Conservation (phyloP, 2,888 invertebrate genomes). For the Gymnosoma rotundatum region DNA sequence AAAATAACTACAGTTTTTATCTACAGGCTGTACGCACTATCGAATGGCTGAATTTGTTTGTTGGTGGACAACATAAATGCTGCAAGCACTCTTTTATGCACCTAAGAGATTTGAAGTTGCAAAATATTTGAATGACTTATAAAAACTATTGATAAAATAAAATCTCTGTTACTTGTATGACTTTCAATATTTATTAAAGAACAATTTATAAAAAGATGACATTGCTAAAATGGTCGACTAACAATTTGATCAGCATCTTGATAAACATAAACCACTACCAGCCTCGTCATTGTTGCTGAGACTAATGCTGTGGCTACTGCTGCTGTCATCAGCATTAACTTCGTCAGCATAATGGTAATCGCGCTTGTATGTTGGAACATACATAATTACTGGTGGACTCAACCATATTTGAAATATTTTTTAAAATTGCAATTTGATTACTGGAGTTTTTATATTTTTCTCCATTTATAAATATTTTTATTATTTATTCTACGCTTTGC, state of each 20-base stretch:
- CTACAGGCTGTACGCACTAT: constrained; percentile 50
- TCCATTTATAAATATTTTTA: not conserved
- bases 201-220: constrained; percentile 61
- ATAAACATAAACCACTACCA: constrained; percentile 25
- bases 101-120: constrained; percentile 32
- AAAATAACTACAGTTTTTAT: constrained; percentile 60
- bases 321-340: constrained; percentile 32
- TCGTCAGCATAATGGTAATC: not conserved
- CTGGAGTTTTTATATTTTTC: constrained; percentile 32
- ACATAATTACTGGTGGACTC: constrained; percentile 64
- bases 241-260: constrained; percentile 31
- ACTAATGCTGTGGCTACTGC: not conserved
- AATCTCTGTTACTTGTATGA: constrained; percentile 3
- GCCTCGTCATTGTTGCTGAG: constrained; percentile 8
- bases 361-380: constrained; percentile 57
- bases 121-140: constrained; percentile 26
- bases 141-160: constrained; percentile 53
- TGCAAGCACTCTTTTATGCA: constrained; percentile 41
- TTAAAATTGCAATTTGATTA: constrained; percentile 68
- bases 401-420: constrained; percentile 65
- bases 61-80: constrained; percentile 18
- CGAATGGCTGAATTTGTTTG: not conserved
- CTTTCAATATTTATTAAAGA: constrained; percentile 32
- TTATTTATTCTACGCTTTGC: constrained; percentile 14
- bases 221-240: constrained; percentile 61